Evolutionary conservation across 2,797 vertebrate species (phyloP).

Genomic region (Xyrichtys novacula): DNA sequence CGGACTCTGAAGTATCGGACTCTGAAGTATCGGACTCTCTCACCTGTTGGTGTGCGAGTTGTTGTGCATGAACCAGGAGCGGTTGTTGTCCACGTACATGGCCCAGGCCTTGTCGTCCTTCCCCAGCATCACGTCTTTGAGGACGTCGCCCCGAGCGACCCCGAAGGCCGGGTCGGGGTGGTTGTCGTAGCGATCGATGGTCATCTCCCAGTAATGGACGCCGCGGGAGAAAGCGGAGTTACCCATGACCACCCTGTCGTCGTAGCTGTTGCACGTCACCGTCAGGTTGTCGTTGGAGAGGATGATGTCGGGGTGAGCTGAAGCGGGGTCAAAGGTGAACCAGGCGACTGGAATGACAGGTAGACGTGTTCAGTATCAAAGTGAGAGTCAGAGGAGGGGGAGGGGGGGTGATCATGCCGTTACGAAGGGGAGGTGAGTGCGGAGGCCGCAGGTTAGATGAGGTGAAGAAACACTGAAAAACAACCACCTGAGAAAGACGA

Average conservation of each 20-base stretch:
- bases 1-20: too few relatives aligned
- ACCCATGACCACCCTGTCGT: conserved; percentile 95
- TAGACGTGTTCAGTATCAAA: conserved; percentile 15
- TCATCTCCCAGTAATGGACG: conserved; percentile 98
- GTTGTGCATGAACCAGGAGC: conserved; percentile 99
- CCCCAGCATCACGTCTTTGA: conserved; percentile 98
- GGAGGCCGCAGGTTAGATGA: conserved; percentile 46
- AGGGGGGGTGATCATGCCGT: conserved; percentile 8
- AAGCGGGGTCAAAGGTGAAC: conserved; percentile 95
- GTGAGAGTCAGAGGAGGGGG: not conserved
- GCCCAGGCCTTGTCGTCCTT: conserved; percentile 99
- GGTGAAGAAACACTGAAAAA: conserved; percentile 38
- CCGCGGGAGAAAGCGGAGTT: conserved; percentile 95
- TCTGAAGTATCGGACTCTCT: conserved; percentile 18
- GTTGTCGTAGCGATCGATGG: conserved; percentile 96
- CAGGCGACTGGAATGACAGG: conserved; percentile 88
- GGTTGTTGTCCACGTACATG: conserved; percentile 99
- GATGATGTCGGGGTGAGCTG: conserved; percentile 96
- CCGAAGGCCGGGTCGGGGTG: conserved; percentile 98
- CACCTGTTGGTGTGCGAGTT: conserved; percentile 99
- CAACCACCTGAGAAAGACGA: not conserved
- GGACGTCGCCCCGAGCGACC: conserved; percentile 91
- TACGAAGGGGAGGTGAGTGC: conserved; percentile 30
- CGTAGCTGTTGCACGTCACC: conserved; percentile 97
- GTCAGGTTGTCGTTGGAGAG: conserved; percentile 99